Evolutionary conservation across 2,113 vertebrate genomes (phyloP), one percentile per base, ranked within the genome.

Genomic region (Setophaga kirtlandii): DNA sequence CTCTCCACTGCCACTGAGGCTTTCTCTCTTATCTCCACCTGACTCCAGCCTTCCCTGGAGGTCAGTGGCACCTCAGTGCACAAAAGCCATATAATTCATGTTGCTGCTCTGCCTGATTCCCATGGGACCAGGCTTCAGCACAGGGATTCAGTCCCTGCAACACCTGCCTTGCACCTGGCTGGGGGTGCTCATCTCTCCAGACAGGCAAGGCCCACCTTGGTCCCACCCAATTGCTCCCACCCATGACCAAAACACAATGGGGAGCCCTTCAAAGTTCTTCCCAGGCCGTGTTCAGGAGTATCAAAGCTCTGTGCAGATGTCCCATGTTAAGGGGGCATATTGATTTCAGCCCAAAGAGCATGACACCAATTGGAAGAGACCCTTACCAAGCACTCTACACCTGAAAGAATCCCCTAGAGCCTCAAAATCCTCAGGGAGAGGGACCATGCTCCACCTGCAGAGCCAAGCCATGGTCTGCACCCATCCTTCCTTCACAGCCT

Each of bases 71-170:
- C 17, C 23, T 39, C 76, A 56, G 64, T 9, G 18, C 60, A 59
- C 44, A 59, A 77, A 81, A 81, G 3, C 18, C n/a, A 23, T 64
- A 30, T 39, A n/a, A 30, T 69, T 67, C 19, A 13, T 10, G 24
- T 31, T 78, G 21, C 11, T 58, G 33, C 33, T 73, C 63, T 91
- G 27, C 39, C 59, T 52, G 44, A 80, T 83, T 76, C 44, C 76
- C n/a, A 25, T 19, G 46, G 41, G 49, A 52, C 10, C 0, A 0
- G 11, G 8, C 19, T 77, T 81, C 2, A 13, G 50, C 14, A 52
- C 2, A 3, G 5, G 13, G 15, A 86, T 39, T 15, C 17, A 10
- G 21, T 47, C 20, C 15, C 49, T 83, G 62, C 1, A 7, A 25
- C 28, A 76, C 17, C 23, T 53, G 35, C 35, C 19, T 41, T 80